A percentile compares a stretch with the other conserved stretches of the same genome.
phyloP scores from a whole-genome alignment of 2,888 invertebrate species.

The Agriotes lineatus region DNA sequence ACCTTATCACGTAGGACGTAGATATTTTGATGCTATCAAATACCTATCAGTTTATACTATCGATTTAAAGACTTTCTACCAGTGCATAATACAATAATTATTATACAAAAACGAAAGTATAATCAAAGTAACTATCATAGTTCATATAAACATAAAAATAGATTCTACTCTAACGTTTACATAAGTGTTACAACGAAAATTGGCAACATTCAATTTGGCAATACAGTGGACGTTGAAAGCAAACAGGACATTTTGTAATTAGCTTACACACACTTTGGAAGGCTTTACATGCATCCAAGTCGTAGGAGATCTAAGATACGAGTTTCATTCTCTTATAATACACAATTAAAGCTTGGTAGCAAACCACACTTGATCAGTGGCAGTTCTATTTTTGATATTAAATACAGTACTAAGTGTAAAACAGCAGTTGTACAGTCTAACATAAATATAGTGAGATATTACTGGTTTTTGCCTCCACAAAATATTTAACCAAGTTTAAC shows the following conservation, averaged over 20 bases:
- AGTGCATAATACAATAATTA: conserved; percentile 1
- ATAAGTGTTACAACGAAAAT: conserved; percentile 39
- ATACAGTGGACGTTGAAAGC: conserved; percentile 40
- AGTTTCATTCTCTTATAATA: conserved; percentile 37
- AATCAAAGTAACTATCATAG: not conserved
- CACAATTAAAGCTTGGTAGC: conserved; percentile 65
- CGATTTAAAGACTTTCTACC: conserved; percentile 17
- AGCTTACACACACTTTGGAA: conserved; percentile 13
- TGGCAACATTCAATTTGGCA: conserved; percentile 34
- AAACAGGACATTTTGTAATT: conserved; percentile 4
- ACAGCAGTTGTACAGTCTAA: conserved; percentile 14
- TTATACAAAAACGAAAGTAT: not conserved
- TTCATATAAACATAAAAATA: conserved; percentile 7
- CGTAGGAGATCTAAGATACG: conserved; percentile 15
- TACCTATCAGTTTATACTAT: not conserved
- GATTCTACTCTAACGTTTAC: conserved; percentile 12
- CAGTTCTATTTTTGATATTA: conserved; percentile 57
- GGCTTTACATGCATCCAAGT: conserved; percentile 23
- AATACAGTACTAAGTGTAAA: conserved; percentile 48
- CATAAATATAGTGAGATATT: not conserved
- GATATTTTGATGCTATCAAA: not conserved
- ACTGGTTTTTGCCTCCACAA: too few relatives aligned
- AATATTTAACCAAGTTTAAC: too few relatives aligned
- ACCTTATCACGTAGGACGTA: not conserved
- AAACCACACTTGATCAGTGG: conserved; percentile 58